Evolutionary conservation across 2,888 invertebrate genomes (phyloP).

Genomic region (Agrotis clavis): DNA sequence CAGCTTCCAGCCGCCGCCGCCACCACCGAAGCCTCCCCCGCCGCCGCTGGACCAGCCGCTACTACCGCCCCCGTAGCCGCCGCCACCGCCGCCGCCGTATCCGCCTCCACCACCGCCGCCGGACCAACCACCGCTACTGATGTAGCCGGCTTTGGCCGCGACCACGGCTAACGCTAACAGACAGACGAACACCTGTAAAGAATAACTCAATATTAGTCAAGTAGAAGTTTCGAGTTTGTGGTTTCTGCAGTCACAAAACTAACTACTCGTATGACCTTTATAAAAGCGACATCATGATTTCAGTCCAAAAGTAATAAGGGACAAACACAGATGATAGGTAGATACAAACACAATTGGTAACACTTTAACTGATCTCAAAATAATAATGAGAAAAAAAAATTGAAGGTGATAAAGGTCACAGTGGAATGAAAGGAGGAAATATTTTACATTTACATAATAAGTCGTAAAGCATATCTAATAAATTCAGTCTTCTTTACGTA

Average conservation of each 20-base stretch:
- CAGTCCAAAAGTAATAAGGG: background rate
- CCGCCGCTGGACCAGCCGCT: slow-evolving; percentile 74
- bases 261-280: background rate
- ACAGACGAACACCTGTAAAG: slow-evolving; percentile 85
- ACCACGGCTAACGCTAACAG: slow-evolving; percentile 83
- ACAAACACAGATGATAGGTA: background rate
- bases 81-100: slow-evolving; percentile 66
- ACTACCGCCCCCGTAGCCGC: slow-evolving; percentile 68
- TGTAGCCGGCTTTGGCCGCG: slow-evolving; percentile 80
- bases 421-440: slow-evolving; percentile 51
- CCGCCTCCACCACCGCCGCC: slow-evolving; percentile 80
- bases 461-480: slow-evolving; percentile 22
- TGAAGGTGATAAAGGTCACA: slow-evolving; percentile 45
- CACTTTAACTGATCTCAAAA: slow-evolving; percentile 35
- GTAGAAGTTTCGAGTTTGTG: background rate
- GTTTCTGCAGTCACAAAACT: slow-evolving; percentile 11
- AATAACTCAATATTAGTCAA: slow-evolving; percentile 6
- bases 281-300: background rate
- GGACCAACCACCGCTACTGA: slow-evolving; percentile 74
- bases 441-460: slow-evolving; percentile 22
- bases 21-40: slow-evolving; percentile 80
- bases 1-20: slow-evolving; percentile 66
- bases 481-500: slow-evolving; percentile 31
- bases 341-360: slow-evolving; percentile 2
- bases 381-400: slow-evolving; percentile 49